A percentile compares a stretch with the other conserved stretches of the same genome.
Conservation (phyloP, 1,140 invertebrate species). For the Calephelis virginiensis region DNA sequence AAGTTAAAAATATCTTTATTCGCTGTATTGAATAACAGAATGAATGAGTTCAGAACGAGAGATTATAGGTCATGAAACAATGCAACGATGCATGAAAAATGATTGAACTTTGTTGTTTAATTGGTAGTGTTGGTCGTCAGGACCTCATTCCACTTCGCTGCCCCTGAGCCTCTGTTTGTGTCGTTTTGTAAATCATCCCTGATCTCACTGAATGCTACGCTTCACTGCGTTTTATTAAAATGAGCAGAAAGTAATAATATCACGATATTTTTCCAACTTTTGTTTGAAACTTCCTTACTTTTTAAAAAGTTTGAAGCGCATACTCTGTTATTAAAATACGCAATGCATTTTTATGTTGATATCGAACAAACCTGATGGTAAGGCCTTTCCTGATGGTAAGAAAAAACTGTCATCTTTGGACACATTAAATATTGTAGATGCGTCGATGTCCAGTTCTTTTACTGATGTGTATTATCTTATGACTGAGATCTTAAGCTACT, state of each 20-base stretch:
- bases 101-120: slow-evolving; percentile 62
- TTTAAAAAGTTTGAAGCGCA: no score
- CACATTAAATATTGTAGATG: no score
- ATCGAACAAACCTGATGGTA: no score
- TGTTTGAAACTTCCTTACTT: neutral
- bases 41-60: slow-evolving; percentile 34
- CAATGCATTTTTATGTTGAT: no score
- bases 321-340: no score
- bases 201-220: slow-evolving; percentile 9
- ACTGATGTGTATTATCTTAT: no score
- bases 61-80: slow-evolving; percentile 34
- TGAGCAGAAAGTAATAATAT: neutral
- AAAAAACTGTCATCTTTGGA: no score
- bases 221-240: slow-evolving; percentile 14
- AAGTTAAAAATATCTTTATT: no score
- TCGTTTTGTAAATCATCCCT: slow-evolving; percentile 14
- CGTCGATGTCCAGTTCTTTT: no score
- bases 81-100: slow-evolving; percentile 43
- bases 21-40: no score
- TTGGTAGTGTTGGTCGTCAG: slow-evolving; percentile 53
- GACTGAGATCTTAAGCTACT: no score
- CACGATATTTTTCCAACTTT: neutral
- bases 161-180: slow-evolving; percentile 21
- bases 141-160: slow-evolving; percentile 33
- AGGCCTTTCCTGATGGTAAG: no score